phyloP scores from a whole-genome alignment of 1,140 invertebrate genomes.

The Pissodes strobi region DNA sequence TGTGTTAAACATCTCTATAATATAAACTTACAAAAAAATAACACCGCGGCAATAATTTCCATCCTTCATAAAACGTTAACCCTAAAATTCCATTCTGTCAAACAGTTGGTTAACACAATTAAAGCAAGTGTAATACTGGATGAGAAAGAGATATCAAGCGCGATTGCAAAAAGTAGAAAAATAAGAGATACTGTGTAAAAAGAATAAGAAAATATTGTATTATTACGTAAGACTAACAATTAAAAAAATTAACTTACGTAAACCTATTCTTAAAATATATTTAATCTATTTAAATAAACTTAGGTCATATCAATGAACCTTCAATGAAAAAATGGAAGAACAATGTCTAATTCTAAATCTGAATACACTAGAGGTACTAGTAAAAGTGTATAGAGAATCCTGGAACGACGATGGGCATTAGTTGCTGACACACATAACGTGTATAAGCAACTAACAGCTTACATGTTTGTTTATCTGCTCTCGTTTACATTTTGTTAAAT shows the following conservation, averaged over 20 bases:
- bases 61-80: constrained; percentile 33
- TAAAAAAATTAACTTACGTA: constrained; percentile 21
- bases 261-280: constrained; percentile 21
- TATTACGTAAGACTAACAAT: constrained; percentile 22
- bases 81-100: constrained; percentile 41
- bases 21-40: constrained; percentile 55
- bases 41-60: constrained; percentile 46
- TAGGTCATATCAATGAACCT: background rate
- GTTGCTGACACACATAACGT: too few relatives aligned
- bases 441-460: too few relatives aligned
- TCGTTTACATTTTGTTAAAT: too few relatives aligned
- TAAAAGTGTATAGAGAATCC: too few relatives aligned
- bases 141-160: constrained; percentile 23
- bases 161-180: constrained; percentile 22
- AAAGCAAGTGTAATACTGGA: constrained; percentile 40
- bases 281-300: constrained; percentile 37
- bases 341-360: too few relatives aligned
- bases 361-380: too few relatives aligned
- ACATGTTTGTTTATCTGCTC: too few relatives aligned
- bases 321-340: too few relatives aligned
- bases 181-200: constrained; percentile 20
- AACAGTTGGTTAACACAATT: constrained; percentile 39
- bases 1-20: constrained; percentile 49
- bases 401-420: too few relatives aligned
- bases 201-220: constrained; percentile 34